A percentile compares a stretch with the other conserved stretches of the same genome.
Conservation (phyloP, 2,797 vertebrate genomes). For the Coendou prehensilis region DNA sequence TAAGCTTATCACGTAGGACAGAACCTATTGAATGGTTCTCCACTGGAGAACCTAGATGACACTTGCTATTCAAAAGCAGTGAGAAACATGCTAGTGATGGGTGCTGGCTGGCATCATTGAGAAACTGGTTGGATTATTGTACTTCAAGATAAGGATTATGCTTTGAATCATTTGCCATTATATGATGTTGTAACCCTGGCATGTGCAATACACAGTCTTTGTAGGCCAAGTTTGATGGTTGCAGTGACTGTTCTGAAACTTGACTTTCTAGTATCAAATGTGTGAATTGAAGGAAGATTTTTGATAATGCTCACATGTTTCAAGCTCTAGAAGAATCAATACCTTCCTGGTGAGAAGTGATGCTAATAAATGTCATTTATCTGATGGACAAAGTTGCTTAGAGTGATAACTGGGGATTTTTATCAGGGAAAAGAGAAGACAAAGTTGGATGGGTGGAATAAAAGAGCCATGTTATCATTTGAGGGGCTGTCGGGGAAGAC, state of each 20-base stretch:
- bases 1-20: background rate
- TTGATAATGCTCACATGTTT: slow-evolving; percentile 11
- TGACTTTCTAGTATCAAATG: background rate
- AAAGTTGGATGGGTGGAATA: background rate
- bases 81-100: background rate
- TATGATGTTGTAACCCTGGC: background rate
- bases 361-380: slow-evolving; percentile 37
- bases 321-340: slow-evolving; percentile 37
- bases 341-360: slow-evolving; percentile 26
- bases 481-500: background rate
- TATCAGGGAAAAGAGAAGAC: background rate
- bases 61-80: background rate
- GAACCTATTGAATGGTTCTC: background rate
- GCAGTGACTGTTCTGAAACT: background rate
- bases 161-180: background rate
- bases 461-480: background rate
- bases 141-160: background rate
- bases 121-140: background rate
- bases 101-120: background rate
- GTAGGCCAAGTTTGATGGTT: background rate
- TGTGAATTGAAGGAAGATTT: slow-evolving; percentile 18
- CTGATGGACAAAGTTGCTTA: slow-evolving; percentile 3
- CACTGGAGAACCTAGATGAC: background rate
- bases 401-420: background rate
- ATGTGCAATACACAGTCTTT: background rate